These are phyloP conservation scores for Hermetia illucens DNA, from an alignment of 1,140 invertebrate genomes.

Conservation along the genomic window DNA sequence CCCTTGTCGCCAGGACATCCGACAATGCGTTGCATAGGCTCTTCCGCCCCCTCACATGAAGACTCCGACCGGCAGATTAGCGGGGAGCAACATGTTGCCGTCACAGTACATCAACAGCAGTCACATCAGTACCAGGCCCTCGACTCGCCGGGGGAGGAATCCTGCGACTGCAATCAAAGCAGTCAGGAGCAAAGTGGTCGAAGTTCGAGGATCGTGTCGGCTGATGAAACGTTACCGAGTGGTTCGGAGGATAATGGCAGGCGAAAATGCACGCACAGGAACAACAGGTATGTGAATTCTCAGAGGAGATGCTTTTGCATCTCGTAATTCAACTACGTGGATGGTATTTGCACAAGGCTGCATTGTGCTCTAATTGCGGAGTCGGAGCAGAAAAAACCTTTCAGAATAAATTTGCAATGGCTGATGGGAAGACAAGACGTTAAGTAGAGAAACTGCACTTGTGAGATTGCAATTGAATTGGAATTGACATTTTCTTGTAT, in stretches of 20 bases:
- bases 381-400: too few species aligned
- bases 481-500: too few species aligned
- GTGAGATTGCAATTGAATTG: too few species aligned
- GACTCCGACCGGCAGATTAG: not conserved
- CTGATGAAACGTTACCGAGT: not conserved
- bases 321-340: too few species aligned
- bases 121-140: not conserved
- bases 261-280: conserved; percentile 5
- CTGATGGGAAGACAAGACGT: too few species aligned
- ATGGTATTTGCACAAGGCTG: too few species aligned
- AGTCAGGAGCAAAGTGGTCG: not conserved
- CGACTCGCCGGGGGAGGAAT: not conserved
- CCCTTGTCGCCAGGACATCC: not conserved
- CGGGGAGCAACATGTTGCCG: not conserved
- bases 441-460: too few species aligned
- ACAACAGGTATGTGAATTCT: not conserved
- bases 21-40: not conserved
- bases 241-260: conserved; percentile 12
- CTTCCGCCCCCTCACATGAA: not conserved
- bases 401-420: too few species aligned
- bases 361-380: too few species aligned
- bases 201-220: not conserved
- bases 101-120: conserved; percentile 1
- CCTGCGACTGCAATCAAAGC: conserved; percentile 2
- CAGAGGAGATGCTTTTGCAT: too few species aligned